These are phyloP conservation scores for Orthosia cruda DNA, from an alignment of 2,888 invertebrate species.

Conservation along the genomic window DNA sequence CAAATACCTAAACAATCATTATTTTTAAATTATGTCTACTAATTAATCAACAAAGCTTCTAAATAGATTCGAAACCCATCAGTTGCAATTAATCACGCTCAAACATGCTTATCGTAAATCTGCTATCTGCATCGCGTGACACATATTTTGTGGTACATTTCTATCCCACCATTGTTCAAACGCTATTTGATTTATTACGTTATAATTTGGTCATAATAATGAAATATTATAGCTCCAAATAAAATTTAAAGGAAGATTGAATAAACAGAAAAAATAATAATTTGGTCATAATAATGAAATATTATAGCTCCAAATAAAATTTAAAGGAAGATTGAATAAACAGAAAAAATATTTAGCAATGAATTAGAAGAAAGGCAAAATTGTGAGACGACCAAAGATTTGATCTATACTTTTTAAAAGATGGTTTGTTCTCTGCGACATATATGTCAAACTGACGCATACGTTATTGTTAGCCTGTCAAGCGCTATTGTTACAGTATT, in stretches of 20 bases:
- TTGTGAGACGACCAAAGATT: background rate
- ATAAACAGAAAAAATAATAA: too few relatives aligned
- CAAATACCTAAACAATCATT: too few relatives aligned
- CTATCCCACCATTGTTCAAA: constrained; percentile 33
- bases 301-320: constrained; percentile 43
- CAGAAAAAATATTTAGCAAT: constrained; percentile 13
- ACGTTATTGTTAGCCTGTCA: too few relatives aligned
- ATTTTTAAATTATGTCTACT: background rate
- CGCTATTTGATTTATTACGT: constrained; percentile 55
- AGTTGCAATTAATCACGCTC: constrained; percentile 52
- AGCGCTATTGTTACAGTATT: too few relatives aligned
- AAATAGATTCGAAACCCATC: constrained; percentile 16
- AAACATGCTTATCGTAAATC: constrained; percentile 51
- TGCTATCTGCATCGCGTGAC: constrained; percentile 52
- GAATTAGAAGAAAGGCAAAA: background rate
- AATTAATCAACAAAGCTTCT: constrained; percentile 26
- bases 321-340: constrained; percentile 24
- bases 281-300: constrained; percentile 52
- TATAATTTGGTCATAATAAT: constrained; percentile 53
- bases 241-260: constrained; percentile 25
- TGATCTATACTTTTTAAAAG: too few relatives aligned
- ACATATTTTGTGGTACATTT: constrained; percentile 44
- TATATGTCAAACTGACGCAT: too few relatives aligned
- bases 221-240: constrained; percentile 50
- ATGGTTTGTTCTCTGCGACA: too few relatives aligned